Percentiles rank a stretch among this genome's conserved stretches.
Evolutionary conservation across 2,888 invertebrate genomes (phyloP).

Genomic region (Hybos culiciformis): DNA sequence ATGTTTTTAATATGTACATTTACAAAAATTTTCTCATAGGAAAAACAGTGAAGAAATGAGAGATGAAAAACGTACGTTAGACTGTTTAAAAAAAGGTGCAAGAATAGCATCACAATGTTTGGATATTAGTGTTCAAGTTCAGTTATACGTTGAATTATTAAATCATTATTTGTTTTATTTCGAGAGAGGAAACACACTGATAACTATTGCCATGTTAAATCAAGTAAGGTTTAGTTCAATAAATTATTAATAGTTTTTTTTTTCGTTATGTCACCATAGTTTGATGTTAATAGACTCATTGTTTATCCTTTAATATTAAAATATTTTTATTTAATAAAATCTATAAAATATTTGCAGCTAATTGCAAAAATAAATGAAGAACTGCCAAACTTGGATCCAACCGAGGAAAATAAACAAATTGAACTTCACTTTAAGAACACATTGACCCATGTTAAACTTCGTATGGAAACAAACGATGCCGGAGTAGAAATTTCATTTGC

Average conservation of each 20-base stretch:
- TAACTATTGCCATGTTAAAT: constrained; percentile 43
- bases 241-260: neutral
- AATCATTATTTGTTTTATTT: constrained; percentile 89
- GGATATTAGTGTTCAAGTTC: constrained; percentile 93
- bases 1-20: constrained; percentile 2
- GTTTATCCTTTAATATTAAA: neutral
- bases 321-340: constrained; percentile 6
- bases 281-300: neutral
- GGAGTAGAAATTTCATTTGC: constrained; percentile 34
- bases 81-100: constrained; percentile 90
- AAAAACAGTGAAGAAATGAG: constrained; percentile 50
- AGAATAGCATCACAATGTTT: constrained; percentile 95
- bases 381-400: constrained; percentile 82
- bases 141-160: constrained; percentile 86
- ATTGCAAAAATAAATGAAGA: constrained; percentile 89
- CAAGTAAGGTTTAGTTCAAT: constrained; percentile 32
- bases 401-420: constrained; percentile 93
- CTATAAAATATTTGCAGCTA: constrained; percentile 56
- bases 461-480: constrained; percentile 36
- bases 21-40: constrained; percentile 16
- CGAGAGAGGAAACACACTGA: constrained; percentile 64
- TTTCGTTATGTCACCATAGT: neutral
- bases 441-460: constrained; percentile 61
- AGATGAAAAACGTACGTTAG: constrained; percentile 81
- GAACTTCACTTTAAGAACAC: constrained; percentile 90